Percentiles rank a stretch among this genome's conserved stretches.
Conservation (phyloP, 2,888 invertebrate genomes). For the Ochropacha duplaris region DNA sequence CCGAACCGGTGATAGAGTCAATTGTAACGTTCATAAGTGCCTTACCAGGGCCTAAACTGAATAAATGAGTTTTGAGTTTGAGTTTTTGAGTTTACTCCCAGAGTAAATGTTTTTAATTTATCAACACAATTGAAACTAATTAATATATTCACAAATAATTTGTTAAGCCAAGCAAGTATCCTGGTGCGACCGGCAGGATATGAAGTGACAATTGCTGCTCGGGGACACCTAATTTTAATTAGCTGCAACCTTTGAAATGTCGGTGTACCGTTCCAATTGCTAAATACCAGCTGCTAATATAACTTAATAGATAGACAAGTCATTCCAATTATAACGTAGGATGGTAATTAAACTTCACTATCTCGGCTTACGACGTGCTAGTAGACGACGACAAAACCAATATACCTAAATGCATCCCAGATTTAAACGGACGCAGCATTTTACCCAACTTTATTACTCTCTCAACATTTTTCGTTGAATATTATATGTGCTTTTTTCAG, state of each 20-base stretch:
- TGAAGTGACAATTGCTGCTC: slow-evolving; percentile 55
- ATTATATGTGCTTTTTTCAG: background rate
- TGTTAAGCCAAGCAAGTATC: slow-evolving; percentile 12
- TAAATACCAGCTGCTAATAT: slow-evolving; percentile 14
- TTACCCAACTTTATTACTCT: background rate
- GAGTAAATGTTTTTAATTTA: background rate
- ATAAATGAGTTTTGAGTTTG: too few relatives aligned
- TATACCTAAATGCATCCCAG: background rate
- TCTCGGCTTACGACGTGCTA: background rate
- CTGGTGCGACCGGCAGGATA: slow-evolving; percentile 36
- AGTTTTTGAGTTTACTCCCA: too few relatives aligned
- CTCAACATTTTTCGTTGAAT: background rate
- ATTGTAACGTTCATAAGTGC: too few relatives aligned
- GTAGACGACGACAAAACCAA: background rate
- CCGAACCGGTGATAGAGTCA: too few relatives aligned
- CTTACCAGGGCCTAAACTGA: too few relatives aligned
- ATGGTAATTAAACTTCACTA: background rate
- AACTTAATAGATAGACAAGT: background rate
- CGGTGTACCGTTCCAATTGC: slow-evolving; percentile 7
- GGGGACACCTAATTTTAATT: slow-evolving; percentile 62
- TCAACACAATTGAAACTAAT: background rate
- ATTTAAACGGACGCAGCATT: background rate
- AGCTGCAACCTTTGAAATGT: slow-evolving; percentile 35
- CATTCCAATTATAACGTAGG: background rate
- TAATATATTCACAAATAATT: slow-evolving; percentile 31